Evolutionary conservation across 2,888 invertebrate genomes (phyloP).

Genomic region (Protodeltote pygarga): DNA sequence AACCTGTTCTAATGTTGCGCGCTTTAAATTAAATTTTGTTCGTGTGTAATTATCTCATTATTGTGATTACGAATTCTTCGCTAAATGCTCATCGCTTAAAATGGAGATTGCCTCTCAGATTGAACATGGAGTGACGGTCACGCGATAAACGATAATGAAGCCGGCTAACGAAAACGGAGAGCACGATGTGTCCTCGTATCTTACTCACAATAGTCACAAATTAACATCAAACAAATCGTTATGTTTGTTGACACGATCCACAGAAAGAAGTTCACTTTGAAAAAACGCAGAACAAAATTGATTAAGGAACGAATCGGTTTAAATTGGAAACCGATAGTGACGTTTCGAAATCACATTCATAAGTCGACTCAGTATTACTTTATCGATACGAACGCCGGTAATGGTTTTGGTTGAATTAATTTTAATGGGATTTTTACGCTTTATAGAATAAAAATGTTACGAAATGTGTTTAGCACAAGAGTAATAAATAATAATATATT

Average conservation of each 20-base stretch:
- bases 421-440: constrained; percentile 86
- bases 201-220: constrained; percentile 59
- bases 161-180: constrained; percentile 56
- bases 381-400: constrained; percentile 84
- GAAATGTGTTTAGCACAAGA: constrained; percentile 80
- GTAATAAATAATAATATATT: constrained; percentile 75
- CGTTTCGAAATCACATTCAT: constrained; percentile 87
- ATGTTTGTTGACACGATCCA: constrained; percentile 74
- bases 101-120: constrained; percentile 76
- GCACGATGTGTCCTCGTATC: constrained; percentile 55
- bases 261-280: constrained; percentile 75
- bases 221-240: constrained; percentile 73
- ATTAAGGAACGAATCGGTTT: constrained; percentile 87
- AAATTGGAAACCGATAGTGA: constrained; percentile 87
- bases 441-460: constrained; percentile 84
- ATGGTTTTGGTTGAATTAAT: constrained; percentile 86
- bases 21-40: constrained; percentile 87
- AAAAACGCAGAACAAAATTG: constrained; percentile 84
- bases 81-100: constrained; percentile 83
- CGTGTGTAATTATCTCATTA: constrained; percentile 87
- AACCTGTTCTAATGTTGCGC: constrained; percentile 87
- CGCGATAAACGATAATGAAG: constrained; percentile 67
- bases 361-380: constrained; percentile 84
- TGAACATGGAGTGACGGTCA: constrained; percentile 68
- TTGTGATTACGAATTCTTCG: constrained; percentile 85